phyloP scores from a whole-genome alignment of 1,140 invertebrate species.

The Choristoneura fumiferana region DNA sequence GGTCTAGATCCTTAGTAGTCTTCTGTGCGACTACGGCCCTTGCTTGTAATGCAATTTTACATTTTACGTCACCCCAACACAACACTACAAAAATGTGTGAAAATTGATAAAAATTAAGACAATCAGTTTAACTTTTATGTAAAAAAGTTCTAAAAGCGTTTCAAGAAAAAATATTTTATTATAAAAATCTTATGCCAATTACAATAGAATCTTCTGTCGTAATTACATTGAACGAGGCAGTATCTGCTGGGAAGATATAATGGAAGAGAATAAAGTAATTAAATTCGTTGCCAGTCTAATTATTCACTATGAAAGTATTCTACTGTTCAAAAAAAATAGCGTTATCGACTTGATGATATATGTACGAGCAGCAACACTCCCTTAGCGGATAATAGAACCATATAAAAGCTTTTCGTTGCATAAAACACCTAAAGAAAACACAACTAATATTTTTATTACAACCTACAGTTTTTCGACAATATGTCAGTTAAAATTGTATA shows the following conservation, averaged over 20 bases:
- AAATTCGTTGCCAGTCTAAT: background rate
- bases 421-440: slow-evolving; percentile 34
- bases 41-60: too few relatives aligned
- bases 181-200: slow-evolving; percentile 13
- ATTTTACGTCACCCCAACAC: too few relatives aligned
- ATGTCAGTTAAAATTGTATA: slow-evolving; percentile 65
- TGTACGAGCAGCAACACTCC: background rate
- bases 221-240: slow-evolving; percentile 1
- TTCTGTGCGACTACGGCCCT: too few relatives aligned
- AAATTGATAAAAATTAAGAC: too few relatives aligned
- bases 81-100: too few relatives aligned
- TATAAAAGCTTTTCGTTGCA: slow-evolving; percentile 5
- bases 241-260: slow-evolving; percentile 8
- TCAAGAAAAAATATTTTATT: slow-evolving; percentile 10
- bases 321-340: background rate
- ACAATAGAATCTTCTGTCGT: slow-evolving; percentile 4
- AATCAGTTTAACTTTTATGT: slow-evolving; percentile 2
- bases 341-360: background rate
- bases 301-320: slow-evolving; percentile 3
- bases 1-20: too few relatives aligned
- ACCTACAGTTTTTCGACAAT: slow-evolving; percentile 62
- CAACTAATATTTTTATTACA: slow-evolving; percentile 32
- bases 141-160: slow-evolving; percentile 2
- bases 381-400: background rate
- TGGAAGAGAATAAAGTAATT: background rate